Base-by-base conservation (phyloP, 1,140 invertebrate genomes). In the Cyclargus thomasi region DNA sequence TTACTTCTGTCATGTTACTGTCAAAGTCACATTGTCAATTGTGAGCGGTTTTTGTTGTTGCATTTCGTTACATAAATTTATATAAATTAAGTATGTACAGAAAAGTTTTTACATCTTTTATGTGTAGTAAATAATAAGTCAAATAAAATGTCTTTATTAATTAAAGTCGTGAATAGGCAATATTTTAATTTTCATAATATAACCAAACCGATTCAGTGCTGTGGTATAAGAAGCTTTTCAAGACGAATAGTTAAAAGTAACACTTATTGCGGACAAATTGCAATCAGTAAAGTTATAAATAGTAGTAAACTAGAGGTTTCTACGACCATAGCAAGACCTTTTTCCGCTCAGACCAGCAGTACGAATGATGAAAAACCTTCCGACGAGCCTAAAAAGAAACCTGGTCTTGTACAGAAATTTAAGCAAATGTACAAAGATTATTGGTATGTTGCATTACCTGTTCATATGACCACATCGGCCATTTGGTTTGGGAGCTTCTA, bases 351-450 rank as follows among this genome's bases (percentile, higher is more conserved):
- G 74, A 66, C 23, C 23, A 68, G 65, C 39, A 59, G 17, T 55
- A 59, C n/a, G n/a, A n/a, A 67, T 53, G 59, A 70, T 65, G 63
- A 57, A 59, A 75, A 73, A 23, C 62, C 75, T 10, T 63, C 74
- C 17, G 65, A 71, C 63, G 76, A 79, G 59, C 62, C 72, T 62
- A 64, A 93, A 93, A 76, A 77, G 23, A 94, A 95, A 75, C 73
- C 91, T 23, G 91, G 94, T 4, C 75, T 98, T 11, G 95, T 97
- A 81, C 93, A 96, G 78, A 94, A 93, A 78, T 97, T 99, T 87
- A 99, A 98, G 87, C 91, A 95, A 79, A 96, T 98, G 94, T 96
- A 96, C 79, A 96, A 95, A 86, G 95, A 98, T 82, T 98, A 99
- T 90, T 99, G 97, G 95, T 97, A 98, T 90, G 94, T 99, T 67